A percentile compares a stretch with the other conserved stretches of the same genome.
Conservation (phyloP, 2,113 vertebrate species). For the Pituophis catenifer region DNA sequence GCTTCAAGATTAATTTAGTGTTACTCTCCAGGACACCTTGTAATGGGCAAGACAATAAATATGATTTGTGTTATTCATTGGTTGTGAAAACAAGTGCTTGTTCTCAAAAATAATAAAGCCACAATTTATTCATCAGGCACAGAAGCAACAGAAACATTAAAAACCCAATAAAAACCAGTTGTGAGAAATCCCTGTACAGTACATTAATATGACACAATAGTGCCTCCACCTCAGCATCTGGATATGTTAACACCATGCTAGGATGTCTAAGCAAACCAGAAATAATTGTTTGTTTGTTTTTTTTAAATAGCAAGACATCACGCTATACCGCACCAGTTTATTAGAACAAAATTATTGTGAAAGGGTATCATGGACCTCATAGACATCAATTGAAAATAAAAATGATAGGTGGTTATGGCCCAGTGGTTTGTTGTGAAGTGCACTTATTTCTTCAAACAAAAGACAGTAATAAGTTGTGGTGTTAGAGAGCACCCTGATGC, state of each 20-base stretch:
- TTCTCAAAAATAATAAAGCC: not conserved
- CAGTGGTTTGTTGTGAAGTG: not conserved
- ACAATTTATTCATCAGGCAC: not conserved
- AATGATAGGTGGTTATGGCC: not conserved
- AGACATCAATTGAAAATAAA: not conserved
- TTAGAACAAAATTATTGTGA: not conserved
- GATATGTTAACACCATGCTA: not conserved
- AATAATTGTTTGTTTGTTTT: not conserved
- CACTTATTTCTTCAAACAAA: not conserved
- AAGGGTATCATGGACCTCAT: not conserved
- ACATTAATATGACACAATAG: not conserved
- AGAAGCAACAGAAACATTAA: not conserved
- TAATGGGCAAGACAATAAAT: not conserved
- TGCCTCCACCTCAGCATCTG: not conserved
- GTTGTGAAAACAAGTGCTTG: not conserved
- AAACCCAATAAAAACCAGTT: not conserved
- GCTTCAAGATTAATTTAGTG: not conserved
- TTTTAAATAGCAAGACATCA: not conserved
- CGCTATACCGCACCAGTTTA: not conserved
- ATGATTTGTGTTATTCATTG: not conserved
- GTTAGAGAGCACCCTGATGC: not conserved
- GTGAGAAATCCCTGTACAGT: not conserved
- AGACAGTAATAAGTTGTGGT: not conserved
- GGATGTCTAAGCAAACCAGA: not conserved
- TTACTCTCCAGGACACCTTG: not conserved